A percentile compares a stretch with the other conserved stretches of the same genome.
Evolutionary conservation across 2,797 vertebrate genomes (phyloP).

Genomic region (Orestias chungarensis): DNA sequence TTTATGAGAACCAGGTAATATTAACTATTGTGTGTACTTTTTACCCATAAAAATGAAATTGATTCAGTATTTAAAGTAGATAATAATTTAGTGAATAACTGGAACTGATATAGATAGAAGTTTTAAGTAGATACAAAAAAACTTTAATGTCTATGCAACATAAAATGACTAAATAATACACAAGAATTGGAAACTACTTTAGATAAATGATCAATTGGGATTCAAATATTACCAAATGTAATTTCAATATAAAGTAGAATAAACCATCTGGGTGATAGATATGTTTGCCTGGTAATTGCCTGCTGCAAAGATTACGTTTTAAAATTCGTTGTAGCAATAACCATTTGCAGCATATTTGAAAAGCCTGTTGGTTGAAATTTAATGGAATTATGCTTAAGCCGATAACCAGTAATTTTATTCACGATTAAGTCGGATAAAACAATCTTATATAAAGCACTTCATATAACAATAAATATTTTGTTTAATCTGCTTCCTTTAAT

Average conservation of each 20-base stretch:
- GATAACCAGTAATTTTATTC: not conserved
- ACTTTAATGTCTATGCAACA: not conserved
- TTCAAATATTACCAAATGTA: constrained; percentile 49
- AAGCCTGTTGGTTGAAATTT: not conserved
- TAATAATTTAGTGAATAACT: not conserved
- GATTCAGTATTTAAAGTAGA: not conserved
- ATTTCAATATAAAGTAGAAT: constrained; percentile 28
- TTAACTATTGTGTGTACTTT: not conserved
- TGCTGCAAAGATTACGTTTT: not conserved
- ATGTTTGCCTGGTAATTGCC: constrained; percentile 5
- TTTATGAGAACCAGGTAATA: not conserved
- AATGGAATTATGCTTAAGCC: not conserved
- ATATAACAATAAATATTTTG: too few relatives aligned
- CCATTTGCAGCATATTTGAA: not conserved
- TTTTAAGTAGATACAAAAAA: not conserved
- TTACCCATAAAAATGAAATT: not conserved
- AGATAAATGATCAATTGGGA: constrained; percentile 25
- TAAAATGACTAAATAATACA: not conserved
- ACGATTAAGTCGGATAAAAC: not conserved
- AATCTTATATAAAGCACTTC: not conserved
- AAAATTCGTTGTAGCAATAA: not conserved
- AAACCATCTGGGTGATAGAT: constrained; percentile 10
- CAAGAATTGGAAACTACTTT: constrained; percentile 4
- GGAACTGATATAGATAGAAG: not conserved
- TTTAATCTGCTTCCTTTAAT: too few relatives aligned